Evolutionary conservation across 2,888 invertebrate genomes (phyloP).

Genomic region (Oscheius onirici): DNA sequence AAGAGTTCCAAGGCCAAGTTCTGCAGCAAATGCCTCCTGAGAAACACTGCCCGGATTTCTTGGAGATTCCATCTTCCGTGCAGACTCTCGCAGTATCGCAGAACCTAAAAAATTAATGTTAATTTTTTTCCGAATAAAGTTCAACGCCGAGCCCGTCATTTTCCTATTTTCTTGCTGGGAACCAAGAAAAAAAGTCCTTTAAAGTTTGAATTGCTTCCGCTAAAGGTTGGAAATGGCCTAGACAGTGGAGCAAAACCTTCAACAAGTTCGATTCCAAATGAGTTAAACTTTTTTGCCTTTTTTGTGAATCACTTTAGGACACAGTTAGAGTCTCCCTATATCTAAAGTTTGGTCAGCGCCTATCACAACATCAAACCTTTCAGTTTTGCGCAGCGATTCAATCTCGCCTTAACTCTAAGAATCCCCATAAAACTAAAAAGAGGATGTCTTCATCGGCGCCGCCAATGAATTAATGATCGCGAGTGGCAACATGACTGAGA

Average conservation of each 20-base stretch:
- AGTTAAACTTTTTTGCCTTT: too few species aligned
- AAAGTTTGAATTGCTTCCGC: too few species aligned
- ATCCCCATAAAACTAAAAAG: background rate
- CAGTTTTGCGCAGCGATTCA: background rate
- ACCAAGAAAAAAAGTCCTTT: too few species aligned
- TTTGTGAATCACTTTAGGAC: too few species aligned
- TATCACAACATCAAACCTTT: too few species aligned
- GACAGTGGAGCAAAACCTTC: too few species aligned
- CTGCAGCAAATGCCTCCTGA: constrained; percentile 92
- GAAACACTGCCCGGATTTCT: constrained; percentile 98
- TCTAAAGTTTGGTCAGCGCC: too few species aligned
- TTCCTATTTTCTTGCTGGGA: too few species aligned
- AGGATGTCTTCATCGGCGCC: background rate
- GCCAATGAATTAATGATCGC: constrained; percentile 21
- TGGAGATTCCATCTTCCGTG: constrained; percentile 99
- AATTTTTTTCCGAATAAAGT: background rate
- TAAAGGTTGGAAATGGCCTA: too few species aligned
- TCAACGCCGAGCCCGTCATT: too few species aligned
- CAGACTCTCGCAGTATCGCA: constrained; percentile 96
- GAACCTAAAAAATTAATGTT: constrained; percentile 78
- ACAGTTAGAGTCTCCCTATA: too few species aligned
- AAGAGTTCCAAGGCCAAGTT: constrained; percentile 96
- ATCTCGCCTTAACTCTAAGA: background rate
- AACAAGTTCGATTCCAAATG: too few species aligned
- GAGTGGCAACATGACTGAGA: constrained; percentile 24